Percentiles rank a stretch among this genome's conserved stretches.
These are phyloP conservation scores for Ceyx erithaca DNA, from an alignment of 2,797 vertebrate genomes.

Conservation along the genomic window DNA sequence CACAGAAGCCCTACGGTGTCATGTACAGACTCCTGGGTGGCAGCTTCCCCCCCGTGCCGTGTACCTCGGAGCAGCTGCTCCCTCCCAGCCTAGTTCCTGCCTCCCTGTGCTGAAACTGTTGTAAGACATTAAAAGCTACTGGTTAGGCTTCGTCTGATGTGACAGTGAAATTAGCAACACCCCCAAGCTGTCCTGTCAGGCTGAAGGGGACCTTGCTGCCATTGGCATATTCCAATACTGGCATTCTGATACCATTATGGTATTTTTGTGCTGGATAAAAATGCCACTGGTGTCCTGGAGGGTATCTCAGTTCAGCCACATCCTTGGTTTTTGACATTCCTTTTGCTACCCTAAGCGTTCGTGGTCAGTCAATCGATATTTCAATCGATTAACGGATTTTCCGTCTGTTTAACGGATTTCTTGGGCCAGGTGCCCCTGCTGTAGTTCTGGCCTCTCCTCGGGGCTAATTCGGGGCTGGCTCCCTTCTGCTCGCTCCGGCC, in stretches of 20 bases:
- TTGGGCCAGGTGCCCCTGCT: accelerated
- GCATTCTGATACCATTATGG: neutral
- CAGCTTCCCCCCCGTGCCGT: neutral
- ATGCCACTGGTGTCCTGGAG: accelerated
- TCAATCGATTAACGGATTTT: too few relatives aligned
- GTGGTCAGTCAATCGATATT: too few relatives aligned
- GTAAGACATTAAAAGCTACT: too few relatives aligned
- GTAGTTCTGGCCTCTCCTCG: accelerated
- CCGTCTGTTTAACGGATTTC: neutral
- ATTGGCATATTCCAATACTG: accelerated
- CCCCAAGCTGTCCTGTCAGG: neutral
- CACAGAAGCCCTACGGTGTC: neutral
- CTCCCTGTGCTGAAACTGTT: accelerated
- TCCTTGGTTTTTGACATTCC: neutral
- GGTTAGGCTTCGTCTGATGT: too few relatives aligned
- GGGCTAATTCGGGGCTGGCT: too few relatives aligned
- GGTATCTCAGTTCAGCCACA: neutral
- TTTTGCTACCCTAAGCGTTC: neutral
- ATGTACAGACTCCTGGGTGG: accelerated
- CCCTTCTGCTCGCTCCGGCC: too few relatives aligned
- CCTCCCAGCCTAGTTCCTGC: neutral
- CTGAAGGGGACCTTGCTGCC: neutral
- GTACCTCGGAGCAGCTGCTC: neutral
- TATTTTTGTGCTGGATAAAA: neutral
- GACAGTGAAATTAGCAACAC: neutral